Percentiles rank a stretch among this genome's conserved stretches.
phyloP scores from a whole-genome alignment of 2,113 vertebrate species.

The Ariopsis seemanni region DNA sequence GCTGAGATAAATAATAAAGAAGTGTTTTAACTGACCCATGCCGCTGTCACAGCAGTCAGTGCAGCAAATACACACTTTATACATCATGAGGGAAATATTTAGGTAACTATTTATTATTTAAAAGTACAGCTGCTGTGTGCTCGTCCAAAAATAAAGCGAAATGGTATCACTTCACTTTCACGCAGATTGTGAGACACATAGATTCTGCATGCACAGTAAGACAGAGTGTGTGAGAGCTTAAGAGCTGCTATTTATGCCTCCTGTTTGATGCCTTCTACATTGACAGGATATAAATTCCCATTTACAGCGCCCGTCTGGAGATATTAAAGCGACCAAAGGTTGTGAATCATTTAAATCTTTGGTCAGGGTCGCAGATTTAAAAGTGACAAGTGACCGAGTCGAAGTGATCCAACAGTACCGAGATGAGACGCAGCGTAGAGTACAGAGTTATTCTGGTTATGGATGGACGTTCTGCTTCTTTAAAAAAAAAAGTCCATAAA shows the following conservation, averaged over 20 bases:
- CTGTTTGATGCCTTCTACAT: background rate
- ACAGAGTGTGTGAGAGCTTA: background rate
- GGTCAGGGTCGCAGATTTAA: background rate
- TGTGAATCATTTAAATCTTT: slow-evolving; percentile 23
- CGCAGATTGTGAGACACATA: background rate
- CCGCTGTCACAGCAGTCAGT: background rate
- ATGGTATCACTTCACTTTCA: background rate
- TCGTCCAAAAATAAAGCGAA: background rate
- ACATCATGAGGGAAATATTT: background rate
- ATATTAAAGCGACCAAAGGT: slow-evolving; percentile 31
- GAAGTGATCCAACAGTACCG: background rate
- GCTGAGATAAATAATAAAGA: background rate
- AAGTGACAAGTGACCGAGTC: background rate
- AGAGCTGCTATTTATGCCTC: background rate
- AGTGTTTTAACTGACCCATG: background rate
- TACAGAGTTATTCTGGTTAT: background rate
- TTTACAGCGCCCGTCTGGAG: slow-evolving; percentile 20
- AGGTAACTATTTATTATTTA: background rate
- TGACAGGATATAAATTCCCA: slow-evolving; percentile 18
- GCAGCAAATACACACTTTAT: background rate
- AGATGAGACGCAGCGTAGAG: background rate
- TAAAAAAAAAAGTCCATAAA: background rate
- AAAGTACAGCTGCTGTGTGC: background rate
- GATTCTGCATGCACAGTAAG: background rate
- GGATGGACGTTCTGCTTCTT: background rate